These are phyloP conservation scores for Epinotia brunnichana DNA, from an alignment of 2,888 invertebrate species.

Conservation along the genomic window DNA sequence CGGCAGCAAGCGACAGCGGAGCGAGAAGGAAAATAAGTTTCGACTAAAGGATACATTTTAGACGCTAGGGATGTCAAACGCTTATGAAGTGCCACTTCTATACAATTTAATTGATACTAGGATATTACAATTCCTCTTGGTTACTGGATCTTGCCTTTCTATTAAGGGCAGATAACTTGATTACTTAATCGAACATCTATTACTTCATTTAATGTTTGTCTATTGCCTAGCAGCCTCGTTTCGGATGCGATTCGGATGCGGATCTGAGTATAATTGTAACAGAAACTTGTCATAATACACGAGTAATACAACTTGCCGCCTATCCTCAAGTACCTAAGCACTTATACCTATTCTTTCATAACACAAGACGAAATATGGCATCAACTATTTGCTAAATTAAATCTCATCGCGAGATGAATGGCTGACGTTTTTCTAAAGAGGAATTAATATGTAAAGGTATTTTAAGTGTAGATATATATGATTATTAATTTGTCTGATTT, in stretches of 20 bases:
- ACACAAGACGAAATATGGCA: neutral
- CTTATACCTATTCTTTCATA: too few species aligned
- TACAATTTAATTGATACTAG: slow-evolving; percentile 20
- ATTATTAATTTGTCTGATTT: slow-evolving; percentile 21
- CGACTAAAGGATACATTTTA: slow-evolving; percentile 46
- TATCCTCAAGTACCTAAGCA: neutral
- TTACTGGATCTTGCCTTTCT: neutral
- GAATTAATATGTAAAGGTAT: neutral
- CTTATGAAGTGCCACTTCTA: slow-evolving; percentile 42
- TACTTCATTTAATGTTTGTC: slow-evolving; percentile 2
- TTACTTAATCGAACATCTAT: neutral
- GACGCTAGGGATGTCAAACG: slow-evolving; percentile 27
- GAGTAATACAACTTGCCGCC: neutral
- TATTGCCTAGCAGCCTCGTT: neutral
- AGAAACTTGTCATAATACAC: neutral
- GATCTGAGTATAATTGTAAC: neutral
- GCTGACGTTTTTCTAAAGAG: neutral
- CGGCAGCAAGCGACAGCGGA: slow-evolving; percentile 47
- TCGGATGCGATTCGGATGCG: neutral
- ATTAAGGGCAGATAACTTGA: neutral
- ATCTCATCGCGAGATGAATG: neutral
- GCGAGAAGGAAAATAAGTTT: slow-evolving; percentile 63
- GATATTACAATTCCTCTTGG: slow-evolving; percentile 26
- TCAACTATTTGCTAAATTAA: neutral
- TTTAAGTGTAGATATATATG: slow-evolving; percentile 34